Evolutionary conservation across 1,140 invertebrate genomes (phyloP).

Genomic region (Pachyrhynchus sulphureomaculatus): DNA sequence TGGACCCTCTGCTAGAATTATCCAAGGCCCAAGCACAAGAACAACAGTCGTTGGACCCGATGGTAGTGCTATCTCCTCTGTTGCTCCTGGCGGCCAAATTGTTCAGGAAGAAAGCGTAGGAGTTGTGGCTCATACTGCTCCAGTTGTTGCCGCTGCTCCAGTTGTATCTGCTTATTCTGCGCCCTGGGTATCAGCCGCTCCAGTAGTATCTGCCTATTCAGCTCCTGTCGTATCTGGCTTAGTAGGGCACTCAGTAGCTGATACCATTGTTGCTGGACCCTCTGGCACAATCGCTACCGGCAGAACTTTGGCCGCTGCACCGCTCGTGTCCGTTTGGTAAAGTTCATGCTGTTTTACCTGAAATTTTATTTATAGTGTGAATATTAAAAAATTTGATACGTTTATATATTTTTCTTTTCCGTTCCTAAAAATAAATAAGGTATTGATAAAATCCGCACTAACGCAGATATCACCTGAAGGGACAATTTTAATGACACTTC

Average conservation of each 20-base stretch:
- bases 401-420: too few species aligned
- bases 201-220: constrained; percentile 17
- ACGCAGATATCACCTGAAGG: too few species aligned
- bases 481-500: too few species aligned
- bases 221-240: constrained; percentile 14
- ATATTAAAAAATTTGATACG: too few species aligned
- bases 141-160: constrained; percentile 16
- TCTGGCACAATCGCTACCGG: background rate
- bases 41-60: constrained; percentile 39
- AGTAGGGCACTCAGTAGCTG: background rate
- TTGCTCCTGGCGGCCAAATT: constrained; percentile 37
- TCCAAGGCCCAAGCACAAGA: constrained; percentile 40
- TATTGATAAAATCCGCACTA: too few species aligned
- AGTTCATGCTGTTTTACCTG: too few species aligned
- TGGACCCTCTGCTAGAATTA: constrained; percentile 29
- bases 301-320: background rate
- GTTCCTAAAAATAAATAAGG: too few species aligned
- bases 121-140: constrained; percentile 27
- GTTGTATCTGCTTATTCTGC: background rate
- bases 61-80: constrained; percentile 38
- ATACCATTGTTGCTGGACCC: background rate
- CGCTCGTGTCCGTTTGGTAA: too few species aligned
- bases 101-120: constrained; percentile 30
- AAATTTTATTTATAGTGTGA: too few species aligned
- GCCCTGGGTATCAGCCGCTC: background rate